Evolutionary conservation across 2,113 vertebrate species (phyloP).

Genomic region (Triplophysa siluroides): DNA sequence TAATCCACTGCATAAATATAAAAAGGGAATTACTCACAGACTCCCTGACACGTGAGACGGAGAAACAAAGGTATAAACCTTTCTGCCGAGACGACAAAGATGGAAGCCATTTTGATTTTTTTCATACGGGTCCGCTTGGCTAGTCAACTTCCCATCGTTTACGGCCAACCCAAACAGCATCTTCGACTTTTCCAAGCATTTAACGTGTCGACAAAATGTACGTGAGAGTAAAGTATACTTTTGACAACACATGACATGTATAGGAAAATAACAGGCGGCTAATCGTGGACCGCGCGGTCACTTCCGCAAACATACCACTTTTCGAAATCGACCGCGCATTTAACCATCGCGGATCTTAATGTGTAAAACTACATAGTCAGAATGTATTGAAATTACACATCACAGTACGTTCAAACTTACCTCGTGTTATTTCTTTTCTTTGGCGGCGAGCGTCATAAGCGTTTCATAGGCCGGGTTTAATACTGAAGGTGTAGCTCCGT

Average conservation of each 20-base stretch:
- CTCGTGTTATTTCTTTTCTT: slow-evolving; percentile 38
- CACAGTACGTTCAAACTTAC: slow-evolving; percentile 23
- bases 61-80: slow-evolving; percentile 32
- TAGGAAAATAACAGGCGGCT: slow-evolving; percentile 13
- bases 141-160: slow-evolving; percentile 39
- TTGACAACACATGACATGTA: background rate
- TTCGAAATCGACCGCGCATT: slow-evolving; percentile 58
- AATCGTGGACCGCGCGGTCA: slow-evolving; percentile 35
- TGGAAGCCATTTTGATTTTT: slow-evolving; percentile 61
- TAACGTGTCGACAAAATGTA: slow-evolving; percentile 12
- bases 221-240: background rate
- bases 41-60: slow-evolving; percentile 1
- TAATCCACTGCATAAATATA: slow-evolving; percentile 7
- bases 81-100: slow-evolving; percentile 54
- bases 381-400: background rate
- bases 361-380: background rate
- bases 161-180: slow-evolving; percentile 20
- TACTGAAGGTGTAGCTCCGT: slow-evolving; percentile 46
- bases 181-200: slow-evolving; percentile 6
- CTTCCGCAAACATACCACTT: slow-evolving; percentile 59
- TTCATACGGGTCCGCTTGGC: slow-evolving; percentile 32
- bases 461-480: slow-evolving; percentile 35
- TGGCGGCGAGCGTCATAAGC: slow-evolving; percentile 55
- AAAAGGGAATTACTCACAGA: slow-evolving; percentile 25
- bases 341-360: slow-evolving; percentile 14